Evolutionary conservation across 30 jellyfish, hydroid and myxozoan species (phyloP).

Genomic region (Turritopsis rubra): DNA sequence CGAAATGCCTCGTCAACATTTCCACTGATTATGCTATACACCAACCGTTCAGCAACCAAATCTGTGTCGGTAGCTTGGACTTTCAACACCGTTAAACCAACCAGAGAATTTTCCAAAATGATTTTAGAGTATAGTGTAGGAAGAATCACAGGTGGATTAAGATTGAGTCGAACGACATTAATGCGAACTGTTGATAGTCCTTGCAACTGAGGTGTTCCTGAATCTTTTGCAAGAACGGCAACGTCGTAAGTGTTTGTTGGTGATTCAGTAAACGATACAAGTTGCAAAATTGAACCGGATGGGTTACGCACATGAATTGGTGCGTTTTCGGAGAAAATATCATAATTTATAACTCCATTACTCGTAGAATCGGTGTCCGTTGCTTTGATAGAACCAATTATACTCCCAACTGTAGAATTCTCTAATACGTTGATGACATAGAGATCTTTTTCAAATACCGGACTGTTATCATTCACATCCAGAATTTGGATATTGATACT

Average conservation of each 20-base stretch:
- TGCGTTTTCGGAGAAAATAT: background rate
- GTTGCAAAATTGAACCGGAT: slow-evolving; percentile 2
- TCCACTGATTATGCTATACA: slow-evolving; percentile 2
- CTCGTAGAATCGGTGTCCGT: slow-evolving; percentile 15
- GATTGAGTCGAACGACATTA: slow-evolving; percentile 7
- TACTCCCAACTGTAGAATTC: background rate
- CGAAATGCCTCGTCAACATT: background rate
- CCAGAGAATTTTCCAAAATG: slow-evolving; percentile 13
- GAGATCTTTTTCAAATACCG: background rate
- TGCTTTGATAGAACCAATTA: background rate
- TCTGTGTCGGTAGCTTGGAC: slow-evolving; percentile 1
- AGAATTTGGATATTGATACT: slow-evolving; percentile 2
- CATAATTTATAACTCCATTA: slow-evolving; percentile 7
- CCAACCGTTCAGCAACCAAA: background rate
- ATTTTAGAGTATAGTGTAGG: slow-evolving; percentile 25
- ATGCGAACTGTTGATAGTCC: background rate
- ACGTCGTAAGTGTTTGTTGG: background rate
- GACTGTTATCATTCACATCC: slow-evolving; percentile 23
- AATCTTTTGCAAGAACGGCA: slow-evolving; percentile 5
- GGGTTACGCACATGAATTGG: background rate
- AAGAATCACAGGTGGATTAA: slow-evolving; percentile 30
- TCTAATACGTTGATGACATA: background rate
- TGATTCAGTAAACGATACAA: background rate
- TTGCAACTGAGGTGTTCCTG: slow-evolving; percentile 14
- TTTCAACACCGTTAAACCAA: slow-evolving; percentile 4